phyloP scores from a whole-genome alignment of 1,140 invertebrate species.

The Drosophila lini region DNA sequence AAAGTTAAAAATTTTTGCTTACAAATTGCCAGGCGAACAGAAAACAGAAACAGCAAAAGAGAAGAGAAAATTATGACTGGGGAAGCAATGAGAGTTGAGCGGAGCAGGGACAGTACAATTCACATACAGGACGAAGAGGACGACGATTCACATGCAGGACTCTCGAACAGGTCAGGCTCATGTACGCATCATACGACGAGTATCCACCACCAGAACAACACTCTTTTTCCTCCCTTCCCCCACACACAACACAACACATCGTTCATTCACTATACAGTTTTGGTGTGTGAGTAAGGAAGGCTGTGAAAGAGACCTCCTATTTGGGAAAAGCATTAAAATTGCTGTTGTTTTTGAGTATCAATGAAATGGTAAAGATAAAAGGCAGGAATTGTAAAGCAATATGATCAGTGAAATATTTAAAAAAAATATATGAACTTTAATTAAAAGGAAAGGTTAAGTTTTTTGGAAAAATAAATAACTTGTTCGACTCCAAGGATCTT shows the following conservation, averaged over 20 bases:
- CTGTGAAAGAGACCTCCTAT: neutral
- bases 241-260: slow-evolving; percentile 4
- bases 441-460: neutral
- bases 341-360: neutral
- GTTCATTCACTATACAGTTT: slow-evolving; percentile 23
- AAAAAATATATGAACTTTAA: neutral
- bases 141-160: slow-evolving; percentile 32
- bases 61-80: slow-evolving; percentile 5
- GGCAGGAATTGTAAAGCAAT: neutral
- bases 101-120: slow-evolving; percentile 1
- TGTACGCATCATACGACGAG: slow-evolving; percentile 27
- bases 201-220: slow-evolving; percentile 31
- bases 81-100: neutral
- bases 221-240: neutral
- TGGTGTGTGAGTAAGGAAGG: neutral
- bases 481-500: neutral
- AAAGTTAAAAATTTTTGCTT: slow-evolving; percentile 64
- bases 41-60: slow-evolving; percentile 36
- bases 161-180: slow-evolving; percentile 40
- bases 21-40: slow-evolving; percentile 60
- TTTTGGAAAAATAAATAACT: neutral
- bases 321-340: slow-evolving; percentile 13
- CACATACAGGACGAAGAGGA: slow-evolving; percentile 10
- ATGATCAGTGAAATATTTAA: neutral
- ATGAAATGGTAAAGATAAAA: neutral